Conservation (phyloP, 2,797 vertebrate species). For the Urophycis tenuis region DNA sequence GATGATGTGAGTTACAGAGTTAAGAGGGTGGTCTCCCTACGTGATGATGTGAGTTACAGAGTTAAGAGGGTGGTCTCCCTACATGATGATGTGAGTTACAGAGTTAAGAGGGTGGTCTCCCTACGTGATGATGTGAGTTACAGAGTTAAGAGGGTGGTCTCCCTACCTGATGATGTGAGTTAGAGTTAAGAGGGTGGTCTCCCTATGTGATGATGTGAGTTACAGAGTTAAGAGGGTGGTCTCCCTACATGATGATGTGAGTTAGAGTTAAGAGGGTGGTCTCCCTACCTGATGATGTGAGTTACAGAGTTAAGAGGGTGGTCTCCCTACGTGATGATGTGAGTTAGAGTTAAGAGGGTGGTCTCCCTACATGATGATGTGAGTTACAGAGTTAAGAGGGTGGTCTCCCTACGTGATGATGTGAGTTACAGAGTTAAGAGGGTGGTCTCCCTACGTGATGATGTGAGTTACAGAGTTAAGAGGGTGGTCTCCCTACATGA, state of each 20-base stretch:
- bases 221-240: no score
- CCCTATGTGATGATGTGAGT: slow-evolving; percentile 82
- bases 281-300: slow-evolving; percentile 80
- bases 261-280: no score
- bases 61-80: no score
- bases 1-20: slow-evolving; percentile 75
- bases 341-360: no score
- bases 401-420: slow-evolving; percentile 79
- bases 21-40: slow-evolving; percentile 77
- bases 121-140: slow-evolving; percentile 82
- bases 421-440: no score
- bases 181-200: no score
- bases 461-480: no score
- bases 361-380: slow-evolving; percentile 79
- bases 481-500: slow-evolving; percentile 80
- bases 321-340: slow-evolving; percentile 79
- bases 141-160: no score
- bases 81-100: slow-evolving; percentile 81
- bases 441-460: slow-evolving; percentile 79
- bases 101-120: no score
- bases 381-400: no score
- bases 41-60: slow-evolving; percentile 76
- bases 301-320: no score
- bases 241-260: slow-evolving; percentile 80
- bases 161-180: slow-evolving; percentile 82